phyloP scores from a whole-genome alignment of 2,888 invertebrate species.

The Autographa pulchrina region DNA sequence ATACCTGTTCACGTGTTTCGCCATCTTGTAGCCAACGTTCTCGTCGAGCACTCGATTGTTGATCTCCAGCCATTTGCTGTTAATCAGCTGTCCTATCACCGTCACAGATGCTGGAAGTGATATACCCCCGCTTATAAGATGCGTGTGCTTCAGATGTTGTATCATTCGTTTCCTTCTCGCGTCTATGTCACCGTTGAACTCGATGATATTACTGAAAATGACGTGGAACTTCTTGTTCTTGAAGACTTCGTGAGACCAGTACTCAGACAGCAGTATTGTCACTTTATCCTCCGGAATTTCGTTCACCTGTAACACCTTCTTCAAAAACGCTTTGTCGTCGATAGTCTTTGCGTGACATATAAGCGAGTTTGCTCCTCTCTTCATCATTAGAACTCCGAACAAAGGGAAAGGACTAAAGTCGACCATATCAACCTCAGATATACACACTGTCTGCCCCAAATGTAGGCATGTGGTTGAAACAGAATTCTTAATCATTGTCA shows the following conservation, averaged over 20 bases:
- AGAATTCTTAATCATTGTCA: conserved; percentile 36
- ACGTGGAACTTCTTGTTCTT: conserved; percentile 42
- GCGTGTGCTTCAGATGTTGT: conserved; percentile 19
- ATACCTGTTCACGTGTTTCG: conserved; percentile 38
- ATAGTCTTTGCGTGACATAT: conserved; percentile 61
- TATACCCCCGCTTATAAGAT: conserved; percentile 36
- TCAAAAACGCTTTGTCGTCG: conserved; percentile 39
- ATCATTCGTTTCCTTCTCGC: conserved; percentile 11
- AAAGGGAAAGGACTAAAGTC: conserved; percentile 88
- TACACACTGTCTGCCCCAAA: conserved; percentile 33
- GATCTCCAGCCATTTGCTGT: conserved; percentile 32
- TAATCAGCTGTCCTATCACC: conserved; percentile 43
- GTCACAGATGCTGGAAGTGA: conserved; percentile 34
- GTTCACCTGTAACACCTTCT: conserved; percentile 31
- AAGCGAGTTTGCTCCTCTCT: conserved; percentile 71
- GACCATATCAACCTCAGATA: conserved; percentile 67
- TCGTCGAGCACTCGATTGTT: conserved; percentile 41
- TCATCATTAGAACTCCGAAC: conserved; percentile 84
- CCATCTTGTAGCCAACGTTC: conserved; percentile 29
- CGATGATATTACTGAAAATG: conserved; percentile 39
- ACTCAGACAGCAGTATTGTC: conserved; percentile 31
- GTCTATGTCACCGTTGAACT: conserved; percentile 44
- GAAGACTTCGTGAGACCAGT: conserved; percentile 24
- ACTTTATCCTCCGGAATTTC: conserved; percentile 37
- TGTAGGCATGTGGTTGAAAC: conserved; percentile 33